These are phyloP conservation scores for Drosophila murphyi DNA, from an alignment of 1,140 invertebrate species.

Conservation along the genomic window DNA sequence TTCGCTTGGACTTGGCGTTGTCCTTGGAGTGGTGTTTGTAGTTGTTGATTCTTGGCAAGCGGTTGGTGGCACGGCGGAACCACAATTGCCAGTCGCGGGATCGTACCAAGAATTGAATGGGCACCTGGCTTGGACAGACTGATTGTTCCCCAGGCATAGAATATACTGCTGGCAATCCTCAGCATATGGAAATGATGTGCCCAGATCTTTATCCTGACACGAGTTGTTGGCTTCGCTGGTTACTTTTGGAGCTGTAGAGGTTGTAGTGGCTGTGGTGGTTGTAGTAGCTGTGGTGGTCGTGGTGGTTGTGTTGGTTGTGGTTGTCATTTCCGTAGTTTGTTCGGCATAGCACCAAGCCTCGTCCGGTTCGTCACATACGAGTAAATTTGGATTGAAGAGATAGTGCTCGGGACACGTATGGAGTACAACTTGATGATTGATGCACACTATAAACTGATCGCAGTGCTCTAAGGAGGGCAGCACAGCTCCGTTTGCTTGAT, in stretches of 20 bases:
- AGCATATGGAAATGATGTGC: slow-evolving; percentile 37
- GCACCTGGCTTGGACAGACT: slow-evolving; percentile 42
- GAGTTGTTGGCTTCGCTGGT: slow-evolving; percentile 11
- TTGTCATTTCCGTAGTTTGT: slow-evolving; percentile 8
- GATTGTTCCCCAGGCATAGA: slow-evolving; percentile 54
- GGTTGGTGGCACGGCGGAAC: slow-evolving; percentile 53
- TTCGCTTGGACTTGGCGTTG: slow-evolving; percentile 27
- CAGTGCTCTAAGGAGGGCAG: slow-evolving; percentile 43
- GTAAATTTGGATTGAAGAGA: slow-evolving; percentile 44
- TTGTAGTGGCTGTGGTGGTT: neutral
- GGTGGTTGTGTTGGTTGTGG: neutral
- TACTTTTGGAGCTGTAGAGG: neutral
- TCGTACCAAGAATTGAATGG: slow-evolving; percentile 62
- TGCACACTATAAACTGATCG: slow-evolving; percentile 47
- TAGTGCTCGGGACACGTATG: slow-evolving; percentile 38
- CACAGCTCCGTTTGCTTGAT: slow-evolving; percentile 17
- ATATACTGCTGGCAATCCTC: slow-evolving; percentile 57
- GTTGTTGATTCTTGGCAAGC: slow-evolving; percentile 41
- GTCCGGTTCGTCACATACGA: slow-evolving; percentile 51
- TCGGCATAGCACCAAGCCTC: slow-evolving; percentile 40
- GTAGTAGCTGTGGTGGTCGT: neutral
- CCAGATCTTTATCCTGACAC: slow-evolving; percentile 37
- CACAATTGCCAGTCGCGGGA: slow-evolving; percentile 54
- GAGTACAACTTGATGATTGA: slow-evolving; percentile 10
- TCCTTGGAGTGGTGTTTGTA: slow-evolving; percentile 13